These are phyloP conservation scores for Riptortus pedestris DNA, from an alignment of 1,140 invertebrate genomes.

Conservation along the genomic window DNA sequence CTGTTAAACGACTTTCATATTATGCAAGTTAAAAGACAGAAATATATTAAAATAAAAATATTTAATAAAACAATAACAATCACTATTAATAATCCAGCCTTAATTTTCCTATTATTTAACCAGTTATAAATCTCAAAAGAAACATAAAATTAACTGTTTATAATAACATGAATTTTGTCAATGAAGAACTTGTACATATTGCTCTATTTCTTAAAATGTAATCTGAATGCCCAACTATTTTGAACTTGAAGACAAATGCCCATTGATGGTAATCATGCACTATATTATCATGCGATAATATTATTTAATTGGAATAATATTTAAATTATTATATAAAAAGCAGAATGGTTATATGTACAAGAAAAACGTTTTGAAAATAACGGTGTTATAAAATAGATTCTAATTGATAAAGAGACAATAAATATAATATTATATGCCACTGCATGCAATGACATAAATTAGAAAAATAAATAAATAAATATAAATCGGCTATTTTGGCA, in stretches of 20 bases:
- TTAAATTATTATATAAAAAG: neutral
- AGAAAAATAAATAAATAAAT: neutral
- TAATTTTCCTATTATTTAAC: conserved; percentile 9
- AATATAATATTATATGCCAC: conserved; percentile 7
- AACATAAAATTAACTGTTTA: neutral
- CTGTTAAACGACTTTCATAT: neutral
- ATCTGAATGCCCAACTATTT: conserved; percentile 8
- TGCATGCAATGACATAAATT: conserved; percentile 9
- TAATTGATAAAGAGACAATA: conserved; percentile 6
- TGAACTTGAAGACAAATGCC: conserved; percentile 3
- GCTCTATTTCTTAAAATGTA: neutral
- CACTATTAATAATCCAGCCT: conserved; percentile 17
- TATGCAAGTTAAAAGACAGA: neutral
- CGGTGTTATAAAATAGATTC: neutral
- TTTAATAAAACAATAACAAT: conserved; percentile 17
- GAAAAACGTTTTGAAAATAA: conserved; percentile 1
- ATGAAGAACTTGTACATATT: conserved; percentile 2
- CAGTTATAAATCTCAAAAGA: neutral
- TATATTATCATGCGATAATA: conserved; percentile 4
- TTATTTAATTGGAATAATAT: conserved; percentile 5
- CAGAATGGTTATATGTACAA: neutral
- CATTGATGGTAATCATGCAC: conserved; percentile 1
- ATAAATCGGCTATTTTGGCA: neutral
- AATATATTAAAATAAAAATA: conserved; percentile 18
- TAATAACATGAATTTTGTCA: neutral